Percentiles rank a stretch among this genome's conserved stretches.
Conservation (phyloP, 1,140 invertebrate genomes). For the Drosophila grimshawi region DNA sequence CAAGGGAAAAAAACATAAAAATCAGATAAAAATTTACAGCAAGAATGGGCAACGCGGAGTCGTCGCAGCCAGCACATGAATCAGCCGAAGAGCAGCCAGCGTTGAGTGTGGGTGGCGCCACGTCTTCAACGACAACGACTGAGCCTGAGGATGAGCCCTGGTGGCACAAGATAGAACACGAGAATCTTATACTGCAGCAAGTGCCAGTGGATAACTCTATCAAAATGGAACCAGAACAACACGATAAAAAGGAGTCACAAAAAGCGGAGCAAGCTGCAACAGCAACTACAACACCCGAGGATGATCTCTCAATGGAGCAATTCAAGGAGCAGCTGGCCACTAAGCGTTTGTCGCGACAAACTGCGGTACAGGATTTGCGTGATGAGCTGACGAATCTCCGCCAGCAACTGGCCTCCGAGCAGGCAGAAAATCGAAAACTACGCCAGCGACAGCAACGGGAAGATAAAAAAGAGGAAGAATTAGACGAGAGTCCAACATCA, state of each 20-base stretch:
- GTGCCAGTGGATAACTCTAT: constrained; percentile 6
- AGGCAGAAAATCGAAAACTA: constrained; percentile 85
- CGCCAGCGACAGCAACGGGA: constrained; percentile 56
- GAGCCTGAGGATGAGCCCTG: constrained; percentile 59
- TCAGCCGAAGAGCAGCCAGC: constrained; percentile 32
- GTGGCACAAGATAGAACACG: constrained; percentile 80
- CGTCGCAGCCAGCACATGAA: constrained; percentile 52
- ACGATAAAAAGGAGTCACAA: background rate
- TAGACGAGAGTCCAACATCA: constrained; percentile 30
- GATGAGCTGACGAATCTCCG: constrained; percentile 86
- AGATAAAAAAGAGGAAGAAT: constrained; percentile 50
- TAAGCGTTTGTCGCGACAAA: constrained; percentile 86
- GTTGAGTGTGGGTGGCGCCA: constrained; percentile 12
- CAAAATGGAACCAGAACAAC: constrained; percentile 2
- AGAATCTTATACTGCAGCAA: constrained; percentile 72
- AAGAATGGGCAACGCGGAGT: constrained; percentile 70
- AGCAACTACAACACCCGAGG: constrained; percentile 27
- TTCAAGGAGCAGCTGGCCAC: constrained; percentile 86
- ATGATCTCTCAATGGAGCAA: constrained; percentile 83
- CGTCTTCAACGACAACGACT: background rate
- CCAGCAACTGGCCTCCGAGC: constrained; percentile 85
- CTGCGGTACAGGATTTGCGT: constrained; percentile 86
- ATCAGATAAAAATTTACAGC: background rate
- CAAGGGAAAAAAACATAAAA: constrained; percentile 5
- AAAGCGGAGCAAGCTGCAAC: background rate